Base-by-base conservation (phyloP, 1,140 invertebrate genomes). In the Cecropterus lyciades region DNA sequence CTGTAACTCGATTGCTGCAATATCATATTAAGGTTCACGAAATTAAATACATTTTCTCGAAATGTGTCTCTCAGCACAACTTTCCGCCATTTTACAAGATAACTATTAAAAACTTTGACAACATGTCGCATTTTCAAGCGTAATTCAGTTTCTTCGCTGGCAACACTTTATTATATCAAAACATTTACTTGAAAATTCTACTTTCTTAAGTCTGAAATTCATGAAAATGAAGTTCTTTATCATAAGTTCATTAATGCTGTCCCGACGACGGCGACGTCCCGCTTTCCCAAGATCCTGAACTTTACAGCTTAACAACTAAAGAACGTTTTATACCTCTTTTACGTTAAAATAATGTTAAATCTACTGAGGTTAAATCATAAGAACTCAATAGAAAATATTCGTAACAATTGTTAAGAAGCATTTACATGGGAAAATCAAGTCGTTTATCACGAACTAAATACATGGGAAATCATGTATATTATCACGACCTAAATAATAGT, bases 151-250 rank as follows among this genome's bases (percentile, higher is more conserved):
- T 30, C 9, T 55, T 27, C 8, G 55, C 37, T 43, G 45, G 40
- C 45, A 49, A 27, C 45, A 57, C 43, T 65, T 77, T 72, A 78
- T 77, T 72, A 76, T 77, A 77, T 81, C 68, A 78, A 77, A 79
- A 77, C 70, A 72, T 76, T 78, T 70, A 67, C 69, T 69, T 27
- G 60, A 65, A 75, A 75, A 76, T 68, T 68, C 62, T 66, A 66
- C 76, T 70, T 71, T 77, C 73, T 79, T 75, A 69, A 59, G 62
- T 67, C 57, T 71, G 64, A 72, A 73, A 77, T 73, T 81, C 72
- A 72, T 66, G 65, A 76, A 77, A 81, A 77, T 76, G 64, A 81
- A 81, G 69, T 83, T 76, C 73, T 80, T 78, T 73, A 79, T 80
- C 72, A 75, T 83, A 81, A 83, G 72, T 83, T 83, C 74, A 73